Percentiles rank a stretch among this genome's conserved stretches.
These are phyloP conservation scores for Lagria hirta DNA, from an alignment of 2,888 invertebrate species.

Conservation along the genomic window DNA sequence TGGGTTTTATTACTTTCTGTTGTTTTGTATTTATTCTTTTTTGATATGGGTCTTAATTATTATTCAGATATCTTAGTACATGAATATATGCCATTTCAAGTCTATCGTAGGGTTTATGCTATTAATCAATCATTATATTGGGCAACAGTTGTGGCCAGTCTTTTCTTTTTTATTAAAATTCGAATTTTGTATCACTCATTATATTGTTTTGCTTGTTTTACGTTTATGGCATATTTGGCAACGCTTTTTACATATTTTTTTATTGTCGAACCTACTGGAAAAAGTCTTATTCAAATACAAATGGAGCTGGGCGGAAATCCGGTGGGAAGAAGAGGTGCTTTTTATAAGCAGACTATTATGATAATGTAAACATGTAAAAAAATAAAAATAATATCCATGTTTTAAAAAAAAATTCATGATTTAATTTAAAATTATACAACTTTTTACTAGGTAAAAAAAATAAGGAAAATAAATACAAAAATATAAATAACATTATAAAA, in stretches of 20 bases:
- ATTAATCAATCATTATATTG: constrained; percentile 32
- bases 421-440: no score
- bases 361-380: no score
- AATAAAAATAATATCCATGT: no score
- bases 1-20: constrained; percentile 31
- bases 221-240: constrained; percentile 32
- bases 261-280: constrained; percentile 40
- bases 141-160: constrained; percentile 32
- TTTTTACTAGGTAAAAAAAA: no score
- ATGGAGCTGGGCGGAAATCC: constrained; percentile 45
- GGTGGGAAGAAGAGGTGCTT: constrained; percentile 36
- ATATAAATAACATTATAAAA: no score
- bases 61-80: constrained; percentile 34
- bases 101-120: constrained; percentile 31
- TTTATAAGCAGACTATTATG: constrained; percentile 10
- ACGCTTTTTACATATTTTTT: constrained; percentile 30
- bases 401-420: no score
- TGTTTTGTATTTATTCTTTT: constrained; percentile 32
- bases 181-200: background rate
- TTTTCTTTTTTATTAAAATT: constrained; percentile 20
- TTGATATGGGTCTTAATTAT: constrained; percentile 37
- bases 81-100: constrained; percentile 41
- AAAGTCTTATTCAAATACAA: constrained; percentile 41
- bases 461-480: no score
- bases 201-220: constrained; percentile 22